A percentile compares a stretch with the other conserved stretches of the same genome.
phyloP scores from a whole-genome alignment of 2,888 invertebrate genomes.

The Pherbina coryleti region DNA sequence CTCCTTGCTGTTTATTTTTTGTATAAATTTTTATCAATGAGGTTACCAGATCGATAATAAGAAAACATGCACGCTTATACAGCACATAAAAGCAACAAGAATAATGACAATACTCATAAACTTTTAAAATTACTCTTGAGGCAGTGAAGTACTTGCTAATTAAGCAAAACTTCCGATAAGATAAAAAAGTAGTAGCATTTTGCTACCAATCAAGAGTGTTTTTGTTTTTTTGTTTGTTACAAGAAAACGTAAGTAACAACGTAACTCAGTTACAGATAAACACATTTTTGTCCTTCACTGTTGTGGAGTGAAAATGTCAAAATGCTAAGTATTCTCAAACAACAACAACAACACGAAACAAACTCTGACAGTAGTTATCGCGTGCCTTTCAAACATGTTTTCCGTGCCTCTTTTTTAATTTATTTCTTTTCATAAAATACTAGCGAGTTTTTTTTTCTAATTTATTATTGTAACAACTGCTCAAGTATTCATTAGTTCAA shows the following conservation, averaged over 20 bases:
- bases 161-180: no score
- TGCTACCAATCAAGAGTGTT: no score
- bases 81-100: not conserved
- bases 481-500: not conserved
- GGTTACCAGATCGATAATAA: conserved; percentile 9
- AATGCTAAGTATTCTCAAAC: not conserved
- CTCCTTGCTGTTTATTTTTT: no score
- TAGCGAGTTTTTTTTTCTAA: not conserved
- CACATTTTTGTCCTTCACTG: no score
- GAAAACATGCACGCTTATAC: not conserved
- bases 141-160: no score
- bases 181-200: no score
- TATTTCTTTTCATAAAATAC: not conserved
- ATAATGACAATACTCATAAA: not conserved
- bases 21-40: not conserved
- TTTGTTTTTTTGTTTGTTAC: no score
- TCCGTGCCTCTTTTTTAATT: not conserved
- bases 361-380: conserved; percentile 43
- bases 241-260: no score
- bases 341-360: not conserved
- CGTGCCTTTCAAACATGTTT: conserved; percentile 58
- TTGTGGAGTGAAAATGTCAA: not conserved
- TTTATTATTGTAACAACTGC: not conserved
- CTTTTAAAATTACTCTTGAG: not conserved
- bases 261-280: no score